Conservation (phyloP, 2,888 invertebrate species). For the Petrolisthes manimaculis region DNA sequence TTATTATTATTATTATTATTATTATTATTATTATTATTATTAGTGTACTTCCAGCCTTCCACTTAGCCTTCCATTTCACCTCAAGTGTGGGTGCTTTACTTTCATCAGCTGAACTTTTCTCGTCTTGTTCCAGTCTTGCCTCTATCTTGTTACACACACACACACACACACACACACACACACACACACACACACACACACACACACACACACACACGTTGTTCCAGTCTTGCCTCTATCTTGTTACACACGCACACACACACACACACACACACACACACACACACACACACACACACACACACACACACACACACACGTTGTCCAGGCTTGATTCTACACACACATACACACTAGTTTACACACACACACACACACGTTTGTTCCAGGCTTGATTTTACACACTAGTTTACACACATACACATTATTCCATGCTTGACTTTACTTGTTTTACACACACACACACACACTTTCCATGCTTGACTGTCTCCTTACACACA, state of each 20-base stretch:
- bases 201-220: not conserved
- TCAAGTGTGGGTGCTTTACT: too few relatives aligned
- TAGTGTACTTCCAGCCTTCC: not conserved
- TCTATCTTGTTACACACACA: not conserved
- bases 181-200: too few relatives aligned
- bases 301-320: not conserved
- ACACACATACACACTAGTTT: not conserved
- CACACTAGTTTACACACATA: not conserved
- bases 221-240: not conserved
- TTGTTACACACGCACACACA: not conserved
- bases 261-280: not conserved
- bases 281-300: constrained; percentile 20
- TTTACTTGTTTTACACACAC: not conserved
- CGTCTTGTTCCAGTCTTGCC: not conserved
- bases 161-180: too few relatives aligned
- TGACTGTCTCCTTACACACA: not conserved
- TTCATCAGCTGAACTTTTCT: too few relatives aligned
- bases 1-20: not conserved
- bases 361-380: not conserved
- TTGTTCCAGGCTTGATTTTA: too few relatives aligned
- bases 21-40: not conserved
- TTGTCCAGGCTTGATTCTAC: too few relatives aligned
- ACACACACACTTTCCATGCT: not conserved
- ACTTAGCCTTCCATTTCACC: not conserved
- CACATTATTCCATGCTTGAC: not conserved